Base-by-base conservation (phyloP, 2,113 vertebrate species). In the Mus spicilegus region DNA sequence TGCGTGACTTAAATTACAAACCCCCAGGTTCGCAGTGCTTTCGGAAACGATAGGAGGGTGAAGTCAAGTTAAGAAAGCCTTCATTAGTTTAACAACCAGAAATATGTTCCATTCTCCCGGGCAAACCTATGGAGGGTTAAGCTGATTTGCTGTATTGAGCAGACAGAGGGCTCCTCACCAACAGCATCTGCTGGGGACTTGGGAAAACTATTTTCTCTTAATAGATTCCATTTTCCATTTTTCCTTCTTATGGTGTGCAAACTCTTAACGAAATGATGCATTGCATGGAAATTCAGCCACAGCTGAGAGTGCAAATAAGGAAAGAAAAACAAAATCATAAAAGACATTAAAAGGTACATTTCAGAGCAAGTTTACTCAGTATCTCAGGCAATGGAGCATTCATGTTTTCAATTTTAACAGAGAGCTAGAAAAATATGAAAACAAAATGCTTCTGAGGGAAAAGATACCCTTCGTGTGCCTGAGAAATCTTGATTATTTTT, bases 381-480 rank as follows among this genome's bases (percentile, higher is more conserved):
- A 98, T 98, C 98, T 98, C 94, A 94, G 80, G 92, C 92, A 98
- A 97, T 96, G 96, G 97, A 14, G 1, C 94, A 95, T 95, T 82
- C 26, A 87, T 16, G 1, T 65, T 98, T 98, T 97, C 82, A 88
- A 97, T 97, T 98, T 98, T 98, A 97, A 97, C 72, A 91, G 94
- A 96, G 77, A 96, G 58, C 16, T 87, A 97, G 96, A 49, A 97
- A 65, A 96, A 97, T 81, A 88, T 22, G 82, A 33, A 96, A 97
- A 97, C 95, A 96, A 97, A 97, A 84, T 97, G 91, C 96, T 97
- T 98, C 96, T 93, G 86, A 87, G 93, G 97, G 95, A 96, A 97
- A 98, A 96, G 94, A 97, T 91, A 94, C 0, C 8, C 11, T 96
- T 96, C 96, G 81, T 1, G 56, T 42, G 58, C 22, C 69, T 94